These are phyloP conservation scores for Lasioglossum oenotherae DNA, from an alignment of 2,888 invertebrate species.

Conservation along the genomic window DNA sequence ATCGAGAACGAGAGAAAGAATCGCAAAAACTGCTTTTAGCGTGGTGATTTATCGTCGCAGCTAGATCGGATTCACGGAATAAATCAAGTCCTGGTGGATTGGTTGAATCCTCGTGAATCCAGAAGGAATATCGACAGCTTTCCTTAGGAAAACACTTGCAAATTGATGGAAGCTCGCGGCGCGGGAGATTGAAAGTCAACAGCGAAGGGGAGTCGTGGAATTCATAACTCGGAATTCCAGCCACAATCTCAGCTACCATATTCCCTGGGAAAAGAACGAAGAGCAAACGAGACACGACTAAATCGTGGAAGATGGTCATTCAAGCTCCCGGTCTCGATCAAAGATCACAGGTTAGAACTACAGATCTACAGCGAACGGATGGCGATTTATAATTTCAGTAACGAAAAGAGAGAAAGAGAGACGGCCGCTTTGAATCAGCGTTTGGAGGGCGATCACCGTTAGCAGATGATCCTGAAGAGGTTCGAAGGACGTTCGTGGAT, in stretches of 20 bases:
- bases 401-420: slow-evolving; percentile 25
- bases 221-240: not conserved
- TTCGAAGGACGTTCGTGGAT: not conserved
- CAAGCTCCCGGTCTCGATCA: not conserved
- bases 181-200: slow-evolving; percentile 1
- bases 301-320: slow-evolving; percentile 32
- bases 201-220: not conserved
- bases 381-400: slow-evolving; percentile 62
- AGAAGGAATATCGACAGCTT: not conserved
- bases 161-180: not conserved
- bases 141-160: not conserved
- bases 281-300: not conserved
- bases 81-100: not conserved
- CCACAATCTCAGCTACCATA: slow-evolving; percentile 21
- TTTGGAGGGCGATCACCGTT: not conserved
- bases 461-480: slow-evolving; percentile 1
- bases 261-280: not conserved
- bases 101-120: not conserved
- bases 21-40: not conserved
- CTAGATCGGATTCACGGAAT: slow-evolving; percentile 3
- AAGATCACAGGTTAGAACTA: not conserved
- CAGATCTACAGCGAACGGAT: slow-evolving; percentile 12
- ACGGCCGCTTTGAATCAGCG: not conserved
- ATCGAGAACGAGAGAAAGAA: not conserved
- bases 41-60: not conserved